A percentile compares a stretch with the other conserved stretches of the same genome.
phyloP scores from a whole-genome alignment of 2,888 invertebrate genomes.

The Blastobasis adustella region DNA sequence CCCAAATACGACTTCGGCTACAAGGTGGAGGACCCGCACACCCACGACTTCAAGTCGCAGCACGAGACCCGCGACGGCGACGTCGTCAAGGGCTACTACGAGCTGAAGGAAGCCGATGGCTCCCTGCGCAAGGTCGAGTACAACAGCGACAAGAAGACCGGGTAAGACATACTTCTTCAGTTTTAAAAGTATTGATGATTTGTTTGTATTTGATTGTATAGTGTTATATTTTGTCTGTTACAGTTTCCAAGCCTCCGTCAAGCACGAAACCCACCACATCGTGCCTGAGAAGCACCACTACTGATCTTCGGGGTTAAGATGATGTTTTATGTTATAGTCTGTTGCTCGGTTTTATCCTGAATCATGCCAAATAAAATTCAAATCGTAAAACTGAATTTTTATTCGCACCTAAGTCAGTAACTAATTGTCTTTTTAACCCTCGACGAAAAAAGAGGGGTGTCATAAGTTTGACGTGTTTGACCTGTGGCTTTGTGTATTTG shows the following conservation, averaged over 20 bases:
- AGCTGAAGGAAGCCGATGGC: constrained; percentile 68
- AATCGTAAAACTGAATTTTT: no score
- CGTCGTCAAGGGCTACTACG: constrained; percentile 40
- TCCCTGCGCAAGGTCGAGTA: constrained; percentile 69
- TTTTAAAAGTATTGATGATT: no score
- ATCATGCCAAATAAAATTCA: no score
- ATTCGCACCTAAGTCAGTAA: no score
- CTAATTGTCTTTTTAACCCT: no score
- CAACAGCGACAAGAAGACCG: constrained; percentile 33
- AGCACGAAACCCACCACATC: constrained; percentile 54
- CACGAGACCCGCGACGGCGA: constrained; percentile 60
- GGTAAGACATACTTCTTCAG: no score
- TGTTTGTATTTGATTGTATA: no score
- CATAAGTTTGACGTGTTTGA: no score
- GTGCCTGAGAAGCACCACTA: constrained; percentile 43
- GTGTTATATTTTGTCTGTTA: constrained; percentile 12
- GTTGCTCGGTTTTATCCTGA: no score
- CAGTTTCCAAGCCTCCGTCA: constrained; percentile 62
- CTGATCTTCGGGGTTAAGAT: background rate
- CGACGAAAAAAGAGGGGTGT: no score
- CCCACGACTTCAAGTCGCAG: constrained; percentile 63
- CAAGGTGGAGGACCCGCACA: constrained; percentile 59
- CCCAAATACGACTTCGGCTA: constrained; percentile 48
- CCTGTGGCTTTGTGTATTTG: no score
- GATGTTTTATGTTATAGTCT: no score